These are phyloP conservation scores for Drosophila ambigua DNA, from an alignment of 1,140 invertebrate species.

Conservation along the genomic window DNA sequence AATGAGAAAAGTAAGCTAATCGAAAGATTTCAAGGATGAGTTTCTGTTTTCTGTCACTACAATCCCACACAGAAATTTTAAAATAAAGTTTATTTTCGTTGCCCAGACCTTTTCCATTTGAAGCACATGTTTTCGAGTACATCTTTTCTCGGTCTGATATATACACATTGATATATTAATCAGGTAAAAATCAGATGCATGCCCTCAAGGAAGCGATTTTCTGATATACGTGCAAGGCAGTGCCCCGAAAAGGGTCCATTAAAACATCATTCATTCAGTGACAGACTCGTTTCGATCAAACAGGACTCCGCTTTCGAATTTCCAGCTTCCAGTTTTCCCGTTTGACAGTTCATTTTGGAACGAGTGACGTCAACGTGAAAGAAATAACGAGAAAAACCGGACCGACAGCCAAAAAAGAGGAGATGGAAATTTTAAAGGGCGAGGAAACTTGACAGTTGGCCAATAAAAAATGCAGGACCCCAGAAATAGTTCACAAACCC, in stretches of 20 bases:
- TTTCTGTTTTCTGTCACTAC: too few relatives aligned
- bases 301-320: constrained; percentile 4
- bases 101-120: too few relatives aligned
- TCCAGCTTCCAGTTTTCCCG: constrained; percentile 14
- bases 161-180: too few relatives aligned
- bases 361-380: constrained; percentile 51
- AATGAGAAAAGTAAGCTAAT: too few relatives aligned
- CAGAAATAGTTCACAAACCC: constrained; percentile 16
- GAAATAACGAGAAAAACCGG: constrained; percentile 38
- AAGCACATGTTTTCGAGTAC: too few relatives aligned
- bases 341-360: constrained; percentile 70
- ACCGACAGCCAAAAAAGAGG: constrained; percentile 21
- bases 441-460: constrained; percentile 52
- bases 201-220: too few relatives aligned
- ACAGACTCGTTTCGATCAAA: constrained; percentile 41
- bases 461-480: constrained; percentile 51
- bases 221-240: constrained; percentile 8
- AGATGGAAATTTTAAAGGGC: constrained; percentile 56
- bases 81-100: too few relatives aligned
- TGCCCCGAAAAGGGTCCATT: constrained; percentile 46
- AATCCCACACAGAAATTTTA: too few relatives aligned
- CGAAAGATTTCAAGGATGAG: too few relatives aligned
- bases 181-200: too few relatives aligned
- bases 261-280: constrained; percentile 64
- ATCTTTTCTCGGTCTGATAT: too few relatives aligned